Conservation (phyloP, 1,140 invertebrate genomes). For the Zaprionus nigranus region DNA sequence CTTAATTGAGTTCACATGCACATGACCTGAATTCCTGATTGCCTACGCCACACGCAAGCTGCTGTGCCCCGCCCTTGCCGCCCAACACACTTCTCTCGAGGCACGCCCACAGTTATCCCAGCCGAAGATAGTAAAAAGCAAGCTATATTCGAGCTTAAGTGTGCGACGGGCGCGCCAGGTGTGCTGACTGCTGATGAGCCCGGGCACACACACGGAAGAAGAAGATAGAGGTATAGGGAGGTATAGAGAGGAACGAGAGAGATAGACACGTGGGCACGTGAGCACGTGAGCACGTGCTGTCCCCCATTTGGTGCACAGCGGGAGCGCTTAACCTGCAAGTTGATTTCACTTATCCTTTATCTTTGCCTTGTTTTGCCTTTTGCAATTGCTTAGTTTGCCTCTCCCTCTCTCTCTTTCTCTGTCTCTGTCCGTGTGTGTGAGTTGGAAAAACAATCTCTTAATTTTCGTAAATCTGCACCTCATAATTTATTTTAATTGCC, state of each 20-base stretch:
- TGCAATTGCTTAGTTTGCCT: slow-evolving; percentile 6
- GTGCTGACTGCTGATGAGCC: slow-evolving; percentile 75
- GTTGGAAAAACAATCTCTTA: slow-evolving; percentile 77
- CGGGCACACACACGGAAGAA: slow-evolving; percentile 13
- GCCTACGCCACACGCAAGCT: slow-evolving; percentile 22
- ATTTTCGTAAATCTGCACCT: slow-evolving; percentile 84
- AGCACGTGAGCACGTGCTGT: slow-evolving; percentile 71
- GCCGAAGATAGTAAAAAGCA: slow-evolving; percentile 59
- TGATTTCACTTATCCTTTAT: slow-evolving; percentile 81
- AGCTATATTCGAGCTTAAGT: slow-evolving; percentile 46
- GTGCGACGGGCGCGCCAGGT: slow-evolving; percentile 60
- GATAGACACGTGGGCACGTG: too few relatives aligned
- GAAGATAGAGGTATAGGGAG: too few relatives aligned
- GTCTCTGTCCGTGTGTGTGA: slow-evolving; percentile 47
- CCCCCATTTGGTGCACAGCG: slow-evolving; percentile 16
- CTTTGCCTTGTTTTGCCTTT: slow-evolving; percentile 18
- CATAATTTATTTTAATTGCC: slow-evolving; percentile 84
- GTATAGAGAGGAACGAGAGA: too few relatives aligned
- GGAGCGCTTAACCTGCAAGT: slow-evolving; percentile 72
- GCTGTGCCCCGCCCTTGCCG: slow-evolving; percentile 8
- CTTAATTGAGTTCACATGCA: slow-evolving; percentile 84
- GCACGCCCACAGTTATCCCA: slow-evolving; percentile 14
- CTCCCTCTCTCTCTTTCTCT: background rate
- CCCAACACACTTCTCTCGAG: background rate
- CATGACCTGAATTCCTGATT: slow-evolving; percentile 84